Conservation (phyloP, 2,113 vertebrate genomes). For the Gymnocephalus cernua region DNA sequence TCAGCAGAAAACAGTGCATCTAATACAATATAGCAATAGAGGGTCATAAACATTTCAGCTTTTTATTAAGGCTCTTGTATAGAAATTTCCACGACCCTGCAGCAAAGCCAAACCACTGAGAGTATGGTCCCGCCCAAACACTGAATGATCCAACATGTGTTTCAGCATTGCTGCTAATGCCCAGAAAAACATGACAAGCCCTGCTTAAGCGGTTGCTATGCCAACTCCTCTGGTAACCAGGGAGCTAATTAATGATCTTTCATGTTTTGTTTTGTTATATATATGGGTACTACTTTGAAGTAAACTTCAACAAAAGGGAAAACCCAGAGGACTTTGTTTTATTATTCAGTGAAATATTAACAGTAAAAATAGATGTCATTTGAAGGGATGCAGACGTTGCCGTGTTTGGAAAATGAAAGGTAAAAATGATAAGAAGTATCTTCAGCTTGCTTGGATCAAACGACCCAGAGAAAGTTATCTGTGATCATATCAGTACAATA, state of each 20-base stretch:
- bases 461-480: conserved; percentile 10
- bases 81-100: conserved; percentile 11
- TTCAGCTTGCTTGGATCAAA: neutral
- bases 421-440: conserved; percentile 11
- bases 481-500: conserved; percentile 21
- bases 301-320: conserved; percentile 63
- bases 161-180: conserved; percentile 32
- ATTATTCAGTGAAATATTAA: conserved; percentile 25
- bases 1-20: conserved; percentile 32
- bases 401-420: conserved; percentile 20
- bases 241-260: conserved; percentile 68
- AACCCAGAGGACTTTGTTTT: conserved; percentile 24
- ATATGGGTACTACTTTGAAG: conserved; percentile 48
- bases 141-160: conserved; percentile 58
- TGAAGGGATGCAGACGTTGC: conserved; percentile 2
- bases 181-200: conserved; percentile 54
- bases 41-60: conserved; percentile 14
- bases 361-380: conserved; percentile 1
- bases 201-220: conserved; percentile 64
- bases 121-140: conserved; percentile 55
- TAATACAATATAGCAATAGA: neutral
- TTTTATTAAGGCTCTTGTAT: neutral
- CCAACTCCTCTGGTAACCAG: conserved; percentile 62
- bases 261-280: neutral
- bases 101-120: conserved; percentile 48